Percentiles rank a stretch among this genome's conserved stretches.
Conservation (phyloP, 2,888 invertebrate genomes). For the Chrysolina haemoptera region DNA sequence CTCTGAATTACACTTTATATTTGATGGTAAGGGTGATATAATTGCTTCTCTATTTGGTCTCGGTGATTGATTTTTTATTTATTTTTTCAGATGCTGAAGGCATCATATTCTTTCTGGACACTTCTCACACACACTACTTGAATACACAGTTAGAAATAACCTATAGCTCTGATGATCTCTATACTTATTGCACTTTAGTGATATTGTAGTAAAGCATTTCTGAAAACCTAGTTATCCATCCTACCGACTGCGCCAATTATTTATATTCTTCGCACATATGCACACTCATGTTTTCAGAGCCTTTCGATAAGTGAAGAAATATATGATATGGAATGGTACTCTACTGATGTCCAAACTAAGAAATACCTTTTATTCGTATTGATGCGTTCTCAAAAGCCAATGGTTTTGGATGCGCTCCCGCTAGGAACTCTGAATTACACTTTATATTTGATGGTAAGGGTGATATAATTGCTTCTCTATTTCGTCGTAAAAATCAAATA, state of each 20-base stretch:
- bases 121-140: background rate
- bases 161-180: too few species aligned
- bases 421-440: constrained; percentile 39
- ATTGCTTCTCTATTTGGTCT: background rate
- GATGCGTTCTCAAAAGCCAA: constrained; percentile 34
- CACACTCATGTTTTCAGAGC: constrained; percentile 28
- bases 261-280: too few species aligned
- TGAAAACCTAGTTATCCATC: too few species aligned
- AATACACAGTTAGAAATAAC: background rate
- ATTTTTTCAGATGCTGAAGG: constrained; percentile 16
- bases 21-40: constrained; percentile 30
- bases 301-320: constrained; percentile 27
- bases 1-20: constrained; percentile 37
- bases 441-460: constrained; percentile 37
- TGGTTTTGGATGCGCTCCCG: constrained; percentile 38
- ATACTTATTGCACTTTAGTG: too few species aligned
- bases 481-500: background rate
- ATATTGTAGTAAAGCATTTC: too few species aligned
- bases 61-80: background rate
- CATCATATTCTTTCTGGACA: constrained; percentile 11
- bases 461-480: background rate
- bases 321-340: constrained; percentile 36
- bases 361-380: constrained; percentile 33
- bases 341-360: constrained; percentile 28
- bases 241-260: too few species aligned